Evolutionary conservation across 2,797 vertebrate species (phyloP), one percentile per base, ranked within the genome.

Genomic region (Cossypha dichroa): DNA sequence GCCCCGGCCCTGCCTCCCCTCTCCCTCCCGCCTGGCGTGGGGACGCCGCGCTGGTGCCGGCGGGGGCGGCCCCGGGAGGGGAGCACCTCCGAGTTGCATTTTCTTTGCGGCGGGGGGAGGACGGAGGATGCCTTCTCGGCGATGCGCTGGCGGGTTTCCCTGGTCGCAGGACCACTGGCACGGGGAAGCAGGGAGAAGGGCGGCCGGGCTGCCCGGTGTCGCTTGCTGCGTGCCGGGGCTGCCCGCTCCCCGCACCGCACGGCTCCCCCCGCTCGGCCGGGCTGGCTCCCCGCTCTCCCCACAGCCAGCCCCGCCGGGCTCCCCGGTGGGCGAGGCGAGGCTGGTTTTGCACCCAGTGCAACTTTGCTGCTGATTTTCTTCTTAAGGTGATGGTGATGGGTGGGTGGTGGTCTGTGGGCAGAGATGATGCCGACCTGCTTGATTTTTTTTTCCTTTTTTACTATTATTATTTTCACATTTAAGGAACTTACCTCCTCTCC

Each of bases 361-460:
- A 95, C 79, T 93, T 88, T 13, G 49, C 46, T 29, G 38, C 43
- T 21, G 22, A 6, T 93, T 67, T 74, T 21, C 38, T 58, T 51
- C 78, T 22, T 16, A 7, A 51, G 66, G 49, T 29, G 66, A 33
- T 43, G 66, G n/a, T 36, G 38, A 18, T 23, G 49, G 20, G 41
- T 26, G 62, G 63, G n/a, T 25, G 34, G 10, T 54, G 45, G 58
- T 67, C 49, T 45, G 28, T 74, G 78, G 78, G 38, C 22, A 38
- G 43, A 41, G 45, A 43, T 49, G 72, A 54, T 70, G 45, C 36
- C 3, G 29, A 90, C 63, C 26, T 48, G 58, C n/a, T 49, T 58
- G 43, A 5, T 10, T 23, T 22, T 43, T 31, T 41, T 11, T 5
- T 1, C 1, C 6, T 36, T 6, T 58, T 19, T 21, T 26, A 3